Evolutionary conservation across 2,113 vertebrate species (phyloP).

Genomic region (Prunella fulvescens): DNA sequence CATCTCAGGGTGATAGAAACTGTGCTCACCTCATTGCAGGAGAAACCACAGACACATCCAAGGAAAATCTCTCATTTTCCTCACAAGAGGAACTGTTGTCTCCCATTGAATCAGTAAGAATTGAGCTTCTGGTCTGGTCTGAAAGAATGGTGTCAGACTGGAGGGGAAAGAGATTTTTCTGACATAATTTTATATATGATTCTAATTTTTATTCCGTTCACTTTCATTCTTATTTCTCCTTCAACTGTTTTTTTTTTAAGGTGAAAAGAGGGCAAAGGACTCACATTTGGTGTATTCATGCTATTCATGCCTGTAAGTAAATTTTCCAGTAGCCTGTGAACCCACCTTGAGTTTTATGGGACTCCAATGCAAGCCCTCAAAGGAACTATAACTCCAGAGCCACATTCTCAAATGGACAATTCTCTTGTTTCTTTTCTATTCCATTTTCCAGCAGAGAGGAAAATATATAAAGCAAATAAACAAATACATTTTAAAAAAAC

Average conservation of each 20-base stretch:
- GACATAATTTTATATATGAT: not conserved
- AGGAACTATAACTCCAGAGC: constrained; percentile 31
- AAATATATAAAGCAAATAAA: not conserved
- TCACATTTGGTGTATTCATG: not conserved
- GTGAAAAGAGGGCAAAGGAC: not conserved
- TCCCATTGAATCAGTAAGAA: not conserved
- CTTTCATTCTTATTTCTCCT: not conserved
- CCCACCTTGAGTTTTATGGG: not conserved
- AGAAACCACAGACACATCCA: not conserved
- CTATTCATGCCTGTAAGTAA: not conserved
- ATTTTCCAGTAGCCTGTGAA: constrained; percentile 19
- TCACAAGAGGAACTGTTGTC: not conserved
- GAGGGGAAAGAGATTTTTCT: not conserved
- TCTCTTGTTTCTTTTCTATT: not conserved
- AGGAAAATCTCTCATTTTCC: not conserved
- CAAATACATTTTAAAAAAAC: not conserved
- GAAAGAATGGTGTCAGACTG: not conserved
- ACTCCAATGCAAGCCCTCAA: not conserved
- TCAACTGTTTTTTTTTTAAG: not conserved
- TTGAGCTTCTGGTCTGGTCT: not conserved
- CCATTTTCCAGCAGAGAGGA: not conserved
- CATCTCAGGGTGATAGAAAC: not conserved
- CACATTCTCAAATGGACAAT: constrained; percentile 1
- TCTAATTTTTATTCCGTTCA: not conserved
- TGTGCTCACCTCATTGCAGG: not conserved